phyloP scores from a whole-genome alignment of 2,888 invertebrate species.

The Meteorus cinctellus region DNA sequence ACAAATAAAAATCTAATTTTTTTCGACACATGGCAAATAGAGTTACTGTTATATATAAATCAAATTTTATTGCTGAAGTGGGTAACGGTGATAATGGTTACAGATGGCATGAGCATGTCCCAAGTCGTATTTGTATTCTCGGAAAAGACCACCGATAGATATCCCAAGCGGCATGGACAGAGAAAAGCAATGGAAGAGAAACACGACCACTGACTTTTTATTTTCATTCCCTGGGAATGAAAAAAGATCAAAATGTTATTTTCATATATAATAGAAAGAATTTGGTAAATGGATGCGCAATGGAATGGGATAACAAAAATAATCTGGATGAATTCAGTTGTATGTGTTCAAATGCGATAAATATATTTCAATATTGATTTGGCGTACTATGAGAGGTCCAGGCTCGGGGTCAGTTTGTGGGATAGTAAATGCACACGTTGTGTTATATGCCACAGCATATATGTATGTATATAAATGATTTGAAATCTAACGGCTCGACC shows the following conservation, averaged over 20 bases:
- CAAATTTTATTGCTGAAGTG: constrained; percentile 22
- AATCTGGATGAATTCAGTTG: constrained; percentile 1
- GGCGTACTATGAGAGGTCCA: constrained; percentile 50
- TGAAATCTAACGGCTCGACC: background rate
- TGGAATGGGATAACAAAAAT: background rate
- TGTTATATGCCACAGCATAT: background rate
- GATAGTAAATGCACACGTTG: background rate
- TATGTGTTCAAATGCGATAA: constrained; percentile 55
- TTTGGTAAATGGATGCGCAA: background rate
- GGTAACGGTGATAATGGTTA: constrained; percentile 33
- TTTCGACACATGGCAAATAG: constrained; percentile 2
- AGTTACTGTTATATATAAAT: constrained; percentile 39
- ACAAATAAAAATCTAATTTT: constrained; percentile 26
- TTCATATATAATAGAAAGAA: background rate
- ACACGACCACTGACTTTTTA: background rate
- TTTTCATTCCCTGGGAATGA: background rate
- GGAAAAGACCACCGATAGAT: constrained; percentile 25
- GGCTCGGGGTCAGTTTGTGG: background rate
- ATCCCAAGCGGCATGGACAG: background rate
- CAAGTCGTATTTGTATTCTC: constrained; percentile 36
- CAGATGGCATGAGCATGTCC: constrained; percentile 28
- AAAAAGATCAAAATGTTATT: background rate
- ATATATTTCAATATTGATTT: constrained; percentile 60
- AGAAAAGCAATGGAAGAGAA: background rate
- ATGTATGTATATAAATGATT: background rate